Conservation (phyloP, 1,140 invertebrate species). For the Papilio helenus region DNA sequence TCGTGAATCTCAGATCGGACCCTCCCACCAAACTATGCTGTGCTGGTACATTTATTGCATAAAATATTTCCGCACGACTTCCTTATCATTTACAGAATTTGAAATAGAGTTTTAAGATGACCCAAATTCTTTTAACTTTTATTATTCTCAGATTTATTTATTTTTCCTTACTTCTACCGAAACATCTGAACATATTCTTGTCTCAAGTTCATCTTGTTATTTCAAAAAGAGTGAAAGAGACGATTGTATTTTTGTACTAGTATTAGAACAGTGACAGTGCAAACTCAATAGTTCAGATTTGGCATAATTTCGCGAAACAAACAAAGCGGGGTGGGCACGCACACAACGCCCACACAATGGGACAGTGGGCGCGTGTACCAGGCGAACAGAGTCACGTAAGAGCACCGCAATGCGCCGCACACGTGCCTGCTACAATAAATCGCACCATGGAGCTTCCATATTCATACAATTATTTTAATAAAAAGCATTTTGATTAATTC, state of each 20-base stretch:
- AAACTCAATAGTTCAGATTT: neutral
- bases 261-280: neutral
- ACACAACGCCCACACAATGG: constrained; percentile 1
- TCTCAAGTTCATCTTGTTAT: neutral
- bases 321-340: neutral
- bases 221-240: neutral
- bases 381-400: constrained; percentile 34
- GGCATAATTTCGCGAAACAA: neutral
- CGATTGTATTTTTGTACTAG: no score
- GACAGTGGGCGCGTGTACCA: constrained; percentile 19
- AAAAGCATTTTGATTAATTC: neutral
- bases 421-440: constrained; percentile 33
- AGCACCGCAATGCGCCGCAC: constrained; percentile 37
- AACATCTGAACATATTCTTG: neutral
- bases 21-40: constrained; percentile 4
- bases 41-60: constrained; percentile 34
- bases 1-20: constrained; percentile 7
- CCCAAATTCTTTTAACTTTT: neutral
- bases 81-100: neutral
- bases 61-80: constrained; percentile 20
- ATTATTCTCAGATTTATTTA: no score
- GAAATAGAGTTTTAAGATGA: neutral
- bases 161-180: no score
- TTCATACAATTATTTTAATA: constrained; percentile 23
- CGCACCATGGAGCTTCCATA: constrained; percentile 17